These are phyloP conservation scores for Megaceryle alcyon DNA, from an alignment of 2,797 vertebrate genomes.

Conservation along the genomic window DNA sequence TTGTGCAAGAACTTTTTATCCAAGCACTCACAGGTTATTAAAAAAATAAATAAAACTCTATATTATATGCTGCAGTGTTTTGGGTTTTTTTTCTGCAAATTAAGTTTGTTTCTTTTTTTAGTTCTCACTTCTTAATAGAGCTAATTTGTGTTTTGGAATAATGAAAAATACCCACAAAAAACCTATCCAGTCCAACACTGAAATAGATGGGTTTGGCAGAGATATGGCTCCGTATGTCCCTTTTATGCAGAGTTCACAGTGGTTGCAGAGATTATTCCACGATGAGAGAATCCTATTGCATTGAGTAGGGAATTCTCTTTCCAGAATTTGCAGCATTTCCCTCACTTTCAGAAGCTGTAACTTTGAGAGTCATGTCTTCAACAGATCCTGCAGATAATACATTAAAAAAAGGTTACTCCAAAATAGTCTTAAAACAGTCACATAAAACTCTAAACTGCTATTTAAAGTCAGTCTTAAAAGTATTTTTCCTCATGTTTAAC, in stretches of 20 bases:
- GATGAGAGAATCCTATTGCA: not conserved
- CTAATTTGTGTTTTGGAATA: not conserved
- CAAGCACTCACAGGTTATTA: not conserved
- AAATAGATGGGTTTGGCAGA: constrained; percentile 9
- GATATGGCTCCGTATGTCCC: not conserved
- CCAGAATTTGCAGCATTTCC: not conserved
- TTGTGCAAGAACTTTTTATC: constrained; percentile 35
- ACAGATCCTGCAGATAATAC: constrained; percentile 39
- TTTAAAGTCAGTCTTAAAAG: not conserved
- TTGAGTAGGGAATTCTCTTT: not conserved
- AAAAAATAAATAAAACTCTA: not conserved
- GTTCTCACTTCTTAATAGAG: not conserved
- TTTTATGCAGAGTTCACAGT: not conserved
- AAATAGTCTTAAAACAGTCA: not conserved
- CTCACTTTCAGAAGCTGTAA: not conserved
- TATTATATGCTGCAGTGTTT: not conserved
- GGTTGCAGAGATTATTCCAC: not conserved
- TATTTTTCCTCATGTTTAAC: not conserved
- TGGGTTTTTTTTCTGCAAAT: not conserved
- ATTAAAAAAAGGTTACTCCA: constrained; percentile 32
- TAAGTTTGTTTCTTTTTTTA: not conserved
- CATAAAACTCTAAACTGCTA: not conserved
- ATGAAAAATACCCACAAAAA: not conserved
- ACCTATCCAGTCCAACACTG: not conserved
- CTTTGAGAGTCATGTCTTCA: not conserved